Base-by-base conservation (phyloP, 2,888 invertebrate genomes). In the Drosophila gaucha region DNA sequence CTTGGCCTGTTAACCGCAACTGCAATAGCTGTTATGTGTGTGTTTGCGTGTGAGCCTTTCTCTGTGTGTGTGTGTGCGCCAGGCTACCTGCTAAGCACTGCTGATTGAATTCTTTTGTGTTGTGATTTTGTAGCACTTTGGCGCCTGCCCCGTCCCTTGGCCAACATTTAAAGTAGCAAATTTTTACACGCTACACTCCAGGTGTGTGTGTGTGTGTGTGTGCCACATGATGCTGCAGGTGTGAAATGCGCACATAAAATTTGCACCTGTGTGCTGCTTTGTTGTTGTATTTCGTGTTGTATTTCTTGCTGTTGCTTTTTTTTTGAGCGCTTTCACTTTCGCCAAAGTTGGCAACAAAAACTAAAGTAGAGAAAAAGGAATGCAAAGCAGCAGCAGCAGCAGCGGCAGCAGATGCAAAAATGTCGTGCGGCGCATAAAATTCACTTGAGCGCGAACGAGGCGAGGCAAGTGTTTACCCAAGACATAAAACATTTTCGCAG, bases 71-170 rank as follows among this genome's bases (percentile, higher is more conserved):
- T 55, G 38, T 50, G 57, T 64, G 56, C 20, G 56, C 44, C 54
- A 49, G 69, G 65, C 72, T 65, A 72, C 60, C 85, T 75, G 83
- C 87, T 87, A 82, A 82, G 86, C 83, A 78, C 73, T 79, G 83
- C 86, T 88, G 84, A 84, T 84, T 84, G 84, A 84, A 84, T 83
- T 88, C 86, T 80, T 84, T 84, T 84, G 86, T 88, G 84, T 73
- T 76, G 79, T 82, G 86, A 85, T 87, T 82, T 87, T 67, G 78
- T 85, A 80, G 87, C 85, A 87, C 82, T 87, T 82, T 78, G 78
- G 75, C 52, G 66, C 52, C 67, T 39, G 57, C 74, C 65, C 26
- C 35, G 36, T 39, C 49, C 41, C 55, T 67, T 54, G 67, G 77
- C 78, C 77, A 74, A 80, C 80, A 79, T 73, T 85, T 80, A 82